Percentiles rank a stretch among this genome's conserved stretches.
These are phyloP conservation scores for Mesocricetus auratus DNA, from an alignment of 2,113 vertebrate genomes.

Conservation along the genomic window DNA sequence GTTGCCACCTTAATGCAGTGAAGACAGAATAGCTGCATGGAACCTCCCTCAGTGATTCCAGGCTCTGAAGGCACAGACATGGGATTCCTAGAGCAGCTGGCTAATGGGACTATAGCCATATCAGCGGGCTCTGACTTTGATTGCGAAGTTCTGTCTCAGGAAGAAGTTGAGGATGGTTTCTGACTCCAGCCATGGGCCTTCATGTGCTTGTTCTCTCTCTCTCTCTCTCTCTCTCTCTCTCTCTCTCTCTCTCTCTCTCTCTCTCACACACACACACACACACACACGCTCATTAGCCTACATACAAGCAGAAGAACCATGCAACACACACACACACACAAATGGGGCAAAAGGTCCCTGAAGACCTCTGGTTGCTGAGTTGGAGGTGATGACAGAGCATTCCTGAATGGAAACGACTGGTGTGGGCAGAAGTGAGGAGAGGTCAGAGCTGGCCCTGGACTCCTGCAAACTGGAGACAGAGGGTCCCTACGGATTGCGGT, in stretches of 20 bases:
- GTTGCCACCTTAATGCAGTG: neutral
- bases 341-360: neutral
- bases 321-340: neutral
- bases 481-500: too few species aligned
- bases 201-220: neutral
- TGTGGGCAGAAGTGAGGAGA: too few species aligned
- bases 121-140: neutral
- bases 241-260: too few species aligned
- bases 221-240: too few species aligned
- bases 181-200: neutral
- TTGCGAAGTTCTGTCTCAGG: neutral
- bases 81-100: neutral
- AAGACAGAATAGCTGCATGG: neutral
- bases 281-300: too few species aligned
- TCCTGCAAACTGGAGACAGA: neutral
- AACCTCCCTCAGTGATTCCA: neutral
- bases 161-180: neutral
- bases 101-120: neutral
- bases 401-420: neutral
- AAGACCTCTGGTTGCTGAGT: neutral
- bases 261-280: neutral
- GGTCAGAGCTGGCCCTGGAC: neutral
- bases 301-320: neutral
- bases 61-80: neutral
- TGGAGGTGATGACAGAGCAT: neutral